phyloP scores from a whole-genome alignment of 2,113 vertebrate species.

The Patagioenas fasciata region DNA sequence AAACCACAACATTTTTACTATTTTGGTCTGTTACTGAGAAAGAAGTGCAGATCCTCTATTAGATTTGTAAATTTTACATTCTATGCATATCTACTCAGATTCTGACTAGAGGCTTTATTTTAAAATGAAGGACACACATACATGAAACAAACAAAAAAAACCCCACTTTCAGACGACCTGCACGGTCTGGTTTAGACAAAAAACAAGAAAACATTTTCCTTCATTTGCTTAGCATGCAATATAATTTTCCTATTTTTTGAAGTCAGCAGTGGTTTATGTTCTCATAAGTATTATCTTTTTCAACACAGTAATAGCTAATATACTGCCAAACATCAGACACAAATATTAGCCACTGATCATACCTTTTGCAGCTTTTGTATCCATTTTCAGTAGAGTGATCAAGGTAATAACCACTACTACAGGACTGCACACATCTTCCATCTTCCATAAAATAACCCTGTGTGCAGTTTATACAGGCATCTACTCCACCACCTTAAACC shows the following conservation, averaged over 20 bases:
- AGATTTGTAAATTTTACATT: neutral
- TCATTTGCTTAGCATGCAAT: neutral
- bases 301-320: neutral
- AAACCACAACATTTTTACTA: neutral
- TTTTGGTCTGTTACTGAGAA: neutral
- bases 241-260: neutral
- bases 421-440: constrained; percentile 88
- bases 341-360: neutral
- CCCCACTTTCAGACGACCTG: neutral
- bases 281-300: neutral
- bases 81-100: neutral
- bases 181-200: too few relatives aligned
- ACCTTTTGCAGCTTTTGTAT: constrained; percentile 89
- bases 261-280: neutral
- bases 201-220: neutral
- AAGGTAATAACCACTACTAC: constrained; percentile 87
- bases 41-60: neutral
- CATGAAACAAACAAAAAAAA: neutral
- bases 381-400: constrained; percentile 83
- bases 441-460: constrained; percentile 90
- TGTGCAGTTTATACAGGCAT: constrained; percentile 90
- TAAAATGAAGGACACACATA: neutral
- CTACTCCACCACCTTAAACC: constrained; percentile 85
- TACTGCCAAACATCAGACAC: neutral
- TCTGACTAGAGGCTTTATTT: neutral